Percentiles rank a stretch among this genome's conserved stretches.
phyloP scores from a whole-genome alignment of 2,888 invertebrate genomes.

The Phortica okadai region DNA sequence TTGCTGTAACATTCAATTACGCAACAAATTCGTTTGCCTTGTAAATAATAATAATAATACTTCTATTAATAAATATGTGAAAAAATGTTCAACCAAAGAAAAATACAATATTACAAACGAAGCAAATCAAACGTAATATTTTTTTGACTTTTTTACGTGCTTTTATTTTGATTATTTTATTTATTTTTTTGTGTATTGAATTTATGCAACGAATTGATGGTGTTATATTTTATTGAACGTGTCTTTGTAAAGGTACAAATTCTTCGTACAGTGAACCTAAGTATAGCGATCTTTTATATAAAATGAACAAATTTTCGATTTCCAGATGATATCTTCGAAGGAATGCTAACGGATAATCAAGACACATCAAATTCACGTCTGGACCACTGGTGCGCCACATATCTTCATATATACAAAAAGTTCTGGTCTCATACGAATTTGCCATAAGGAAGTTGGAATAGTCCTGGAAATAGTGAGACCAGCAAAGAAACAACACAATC shows the following conservation, averaged over 20 bases:
- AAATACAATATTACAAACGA: not conserved
- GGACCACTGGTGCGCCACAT: too few relatives aligned
- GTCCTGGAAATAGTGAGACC: too few relatives aligned
- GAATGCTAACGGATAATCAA: too few relatives aligned
- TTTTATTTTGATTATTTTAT: conserved; percentile 42
- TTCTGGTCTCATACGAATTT: too few relatives aligned
- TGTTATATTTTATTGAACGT: too few relatives aligned
- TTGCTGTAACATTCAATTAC: conserved; percentile 9
- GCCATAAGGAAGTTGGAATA: too few relatives aligned
- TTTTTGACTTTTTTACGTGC: conserved; percentile 63
- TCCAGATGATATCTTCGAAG: not conserved
- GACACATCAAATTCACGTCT: too few relatives aligned
- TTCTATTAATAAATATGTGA: conserved; percentile 51
- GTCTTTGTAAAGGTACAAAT: too few relatives aligned
- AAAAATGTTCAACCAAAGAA: not conserved
- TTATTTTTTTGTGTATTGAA: conserved; percentile 11
- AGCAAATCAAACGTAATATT: not conserved
- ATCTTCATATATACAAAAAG: too few relatives aligned
- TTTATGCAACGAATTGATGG: not conserved
- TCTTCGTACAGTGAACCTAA: too few relatives aligned
- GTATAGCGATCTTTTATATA: too few relatives aligned
- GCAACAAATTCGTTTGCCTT: conserved; percentile 9
- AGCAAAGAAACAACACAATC: too few relatives aligned
- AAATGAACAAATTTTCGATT: not conserved
- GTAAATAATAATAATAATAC: not conserved